These are phyloP conservation scores for Odobenus rosmarus DNA, from an alignment of 2,113 vertebrate species.

Conservation along the genomic window DNA sequence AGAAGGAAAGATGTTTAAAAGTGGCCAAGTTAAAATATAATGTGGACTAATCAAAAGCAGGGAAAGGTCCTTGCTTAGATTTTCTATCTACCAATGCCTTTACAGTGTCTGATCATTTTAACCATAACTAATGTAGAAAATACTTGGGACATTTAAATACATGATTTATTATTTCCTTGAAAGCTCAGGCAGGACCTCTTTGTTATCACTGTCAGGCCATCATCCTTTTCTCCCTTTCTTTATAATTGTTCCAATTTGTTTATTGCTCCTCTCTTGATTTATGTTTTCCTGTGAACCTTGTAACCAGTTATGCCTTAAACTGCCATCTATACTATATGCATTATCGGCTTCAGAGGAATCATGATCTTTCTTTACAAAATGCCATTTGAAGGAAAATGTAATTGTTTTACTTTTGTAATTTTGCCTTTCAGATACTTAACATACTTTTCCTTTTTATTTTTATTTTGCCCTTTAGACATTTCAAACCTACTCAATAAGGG, in stretches of 20 bases:
- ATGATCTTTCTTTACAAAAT: not conserved
- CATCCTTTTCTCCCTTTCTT: not conserved
- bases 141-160: slow-evolving; percentile 40
- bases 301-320: slow-evolving; percentile 20
- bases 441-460: not conserved
- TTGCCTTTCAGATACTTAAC: not conserved
- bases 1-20: not conserved
- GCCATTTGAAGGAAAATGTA: not conserved
- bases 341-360: not conserved
- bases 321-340: not conserved
- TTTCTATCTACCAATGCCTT: not conserved
- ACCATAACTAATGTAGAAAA: slow-evolving; percentile 4
- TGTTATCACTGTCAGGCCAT: slow-evolving; percentile 35
- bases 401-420: not conserved
- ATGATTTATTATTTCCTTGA: slow-evolving; percentile 16
- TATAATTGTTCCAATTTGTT: not conserved
- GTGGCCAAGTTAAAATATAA: not conserved
- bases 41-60: not conserved
- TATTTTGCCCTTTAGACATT: not conserved
- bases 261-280: slow-evolving; percentile 11
- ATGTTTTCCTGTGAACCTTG: slow-evolving; percentile 19
- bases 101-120: not conserved
- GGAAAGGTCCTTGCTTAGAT: not conserved
- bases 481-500: not conserved
- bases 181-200: not conserved